Evolutionary conservation across 2,888 invertebrate species (phyloP), one percentile per base, ranked within the genome.

Genomic region (Hydriomena furcata): DNA sequence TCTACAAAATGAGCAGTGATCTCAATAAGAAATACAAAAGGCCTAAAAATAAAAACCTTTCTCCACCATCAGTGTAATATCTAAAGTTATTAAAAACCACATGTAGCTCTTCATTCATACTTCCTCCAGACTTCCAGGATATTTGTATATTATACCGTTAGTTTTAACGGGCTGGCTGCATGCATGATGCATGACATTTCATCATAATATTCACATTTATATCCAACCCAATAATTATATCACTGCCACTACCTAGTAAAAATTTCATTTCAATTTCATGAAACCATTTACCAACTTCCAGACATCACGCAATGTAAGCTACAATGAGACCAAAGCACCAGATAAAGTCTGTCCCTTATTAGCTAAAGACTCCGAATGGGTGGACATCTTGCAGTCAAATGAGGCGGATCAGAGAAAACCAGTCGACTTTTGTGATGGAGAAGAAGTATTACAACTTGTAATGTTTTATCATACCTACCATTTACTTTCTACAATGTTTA

Each of bases 311-410:
- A 54, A 57, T 36, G 60, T 48, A 41, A 64, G 49, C 25, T 43
- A 55, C 58, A 21, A 49, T 45, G 56, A 62, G 32, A 63, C 55
- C 28, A 58, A 61, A 25, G 45, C 52, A 20, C 30, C 50, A 17
- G 68, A 70, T 58, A 71, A 71, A 5, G 49, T 68, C 23, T 83
- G 76, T 38, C 82, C 90, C 1, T 64, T 91, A 43, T 64, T 85
- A 54, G 88, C 90, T 7, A 86, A 87, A 67, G 91, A 91, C 64
- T 91, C 91, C 0, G 85, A 87, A 74, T 91, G 91, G 91, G 76
- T 79, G 63, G 80, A 85, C 60, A 75, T 84, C 59, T 53, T 83
- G 59, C 78, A 83, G 48, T 54, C 71, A n/a, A 44, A 71, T 27
- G 49, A 51, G 38, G 41, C 61, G 62, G 12, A 31, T 13, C 47